A percentile compares a stretch with the other conserved stretches of the same genome.
Conservation (phyloP, 2,113 vertebrate genomes). For the Brachyhypopomus gauderio region DNA sequence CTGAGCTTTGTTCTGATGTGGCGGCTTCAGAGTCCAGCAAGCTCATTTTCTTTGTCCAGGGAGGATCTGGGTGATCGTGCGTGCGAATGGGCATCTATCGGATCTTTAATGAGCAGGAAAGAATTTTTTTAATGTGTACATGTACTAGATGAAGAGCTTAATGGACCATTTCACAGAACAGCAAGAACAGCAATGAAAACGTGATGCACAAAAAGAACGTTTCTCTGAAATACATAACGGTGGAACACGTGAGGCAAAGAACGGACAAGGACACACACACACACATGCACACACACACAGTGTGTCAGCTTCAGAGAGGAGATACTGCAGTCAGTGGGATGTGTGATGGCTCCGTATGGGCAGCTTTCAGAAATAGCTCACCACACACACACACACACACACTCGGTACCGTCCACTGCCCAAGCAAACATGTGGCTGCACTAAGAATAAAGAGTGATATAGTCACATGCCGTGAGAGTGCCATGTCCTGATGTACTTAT, state of each 20-base stretch:
- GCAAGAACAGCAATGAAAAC: neutral
- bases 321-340: slow-evolving; percentile 54
- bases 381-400: slow-evolving; percentile 43
- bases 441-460: slow-evolving; percentile 54
- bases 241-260: slow-evolving; percentile 45
- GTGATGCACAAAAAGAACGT: slow-evolving; percentile 1
- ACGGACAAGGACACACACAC: slow-evolving; percentile 42
- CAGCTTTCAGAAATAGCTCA: slow-evolving; percentile 55
- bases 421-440: slow-evolving; percentile 56
- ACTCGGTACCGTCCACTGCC: slow-evolving; percentile 49
- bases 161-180: neutral
- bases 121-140: too few species aligned
- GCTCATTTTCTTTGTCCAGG: too few species aligned
- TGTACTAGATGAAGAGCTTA: neutral
- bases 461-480: slow-evolving; percentile 18
- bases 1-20: too few species aligned
- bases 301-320: slow-evolving; percentile 55
- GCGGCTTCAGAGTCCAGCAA: too few species aligned
- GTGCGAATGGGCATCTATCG: too few species aligned
- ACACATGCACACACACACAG: slow-evolving; percentile 32
- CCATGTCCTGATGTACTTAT: slow-evolving; percentile 33
- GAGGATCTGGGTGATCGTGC: too few species aligned
- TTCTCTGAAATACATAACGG: slow-evolving; percentile 17
- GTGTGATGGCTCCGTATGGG: slow-evolving; percentile 60
- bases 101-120: too few species aligned